Evolutionary conservation across 2,113 vertebrate genomes (phyloP), one percentile per base, ranked within the genome.

Genomic region (Sphaerodactylus townsendi): DNA sequence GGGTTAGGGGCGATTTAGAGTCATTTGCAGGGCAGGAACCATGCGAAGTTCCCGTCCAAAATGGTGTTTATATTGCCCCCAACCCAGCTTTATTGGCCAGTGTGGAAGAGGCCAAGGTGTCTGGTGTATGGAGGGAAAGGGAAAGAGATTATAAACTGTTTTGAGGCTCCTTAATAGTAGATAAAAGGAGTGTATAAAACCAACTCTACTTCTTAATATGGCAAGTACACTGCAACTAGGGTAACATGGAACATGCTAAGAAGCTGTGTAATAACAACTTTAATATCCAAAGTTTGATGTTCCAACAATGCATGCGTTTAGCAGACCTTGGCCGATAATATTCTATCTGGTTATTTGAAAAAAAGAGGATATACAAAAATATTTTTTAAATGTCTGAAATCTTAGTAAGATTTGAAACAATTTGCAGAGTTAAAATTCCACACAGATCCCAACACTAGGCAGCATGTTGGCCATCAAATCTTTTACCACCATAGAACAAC

Each of bases 291-390:
- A 56, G 48, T 25, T 39, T 79, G 30, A 53, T 72, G 53, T 50
- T 33, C 37, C 87, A 93, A 66, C 39, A 59, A 64, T 0, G 0
- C 8, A 64, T 78, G 76, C 21, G 74, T 59, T 1, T 0, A 17
- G 1, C 6, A 25, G 79, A 37, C 46, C 74, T 35, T 84, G 77
- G 53, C 37, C 66, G 46, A 74, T 39, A 33, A 64, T 3, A 25
- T 73, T 76, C 35, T 85, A 41, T 30, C 83, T 21, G 14, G 3
- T 28, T 85, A 53, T 28, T 30, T 77, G 85, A 35, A 87, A 33
- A 15, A 65, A 81, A 33, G 64, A n/a, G n/a, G 62, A 5, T 76
- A 79, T 89, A 70, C 80, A 72, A 91, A 19, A 48, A 41, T 19
- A 21, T 1, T 1, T 35, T 71, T 37, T 77, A 30, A 56, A 84